Evolutionary conservation across 2,888 invertebrate genomes (phyloP), one percentile per base, ranked within the genome.

Genomic region (Agrochola macilenta): DNA sequence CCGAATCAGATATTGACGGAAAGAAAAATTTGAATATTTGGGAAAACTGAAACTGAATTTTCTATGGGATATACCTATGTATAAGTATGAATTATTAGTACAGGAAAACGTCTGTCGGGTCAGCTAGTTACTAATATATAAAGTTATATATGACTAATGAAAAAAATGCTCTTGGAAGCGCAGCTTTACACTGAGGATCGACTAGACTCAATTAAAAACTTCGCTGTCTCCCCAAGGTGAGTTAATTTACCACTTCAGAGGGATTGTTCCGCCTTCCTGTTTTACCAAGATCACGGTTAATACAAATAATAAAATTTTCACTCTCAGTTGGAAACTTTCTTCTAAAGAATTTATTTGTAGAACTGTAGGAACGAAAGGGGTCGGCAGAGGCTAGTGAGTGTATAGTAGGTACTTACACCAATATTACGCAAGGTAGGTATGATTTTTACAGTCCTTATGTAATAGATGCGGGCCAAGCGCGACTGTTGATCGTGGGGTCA

Each of bases 131-230:
- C 35, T 35, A 35, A 35, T 35, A 35, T 35, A 39, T 9, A 9
- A 9, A 39, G 9, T 39, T 39, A 43, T 43, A 43, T 43, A 12
- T 39, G 39, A 46, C 12, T 46, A 46, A 14, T 46, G 14, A 52
- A 72, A 49, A 54, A 23, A 39, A 2, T 0, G 23, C 54, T 54
- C 30, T 0, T 57, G 30, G 35, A 20, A 14, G 4, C 46, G 20
- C 57, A 46, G 9, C 81, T 71, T 64, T 43, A 60, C 71, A 35
- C 68, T 66, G 35, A 71, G 61, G 85, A 88, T 88, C 82, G 88
- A 83, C 79, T 81, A 85, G 91, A 92, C 92, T 94, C 94, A 95
- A 95, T 94, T 94, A 94, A 94, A 94, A 94, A 94, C 91, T 93
- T 94, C 90, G 89, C 88, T 90, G 88, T 89, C 85, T 89, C 75